Conservation (phyloP, 2,113 vertebrate genomes). For the Vidua macroura region DNA sequence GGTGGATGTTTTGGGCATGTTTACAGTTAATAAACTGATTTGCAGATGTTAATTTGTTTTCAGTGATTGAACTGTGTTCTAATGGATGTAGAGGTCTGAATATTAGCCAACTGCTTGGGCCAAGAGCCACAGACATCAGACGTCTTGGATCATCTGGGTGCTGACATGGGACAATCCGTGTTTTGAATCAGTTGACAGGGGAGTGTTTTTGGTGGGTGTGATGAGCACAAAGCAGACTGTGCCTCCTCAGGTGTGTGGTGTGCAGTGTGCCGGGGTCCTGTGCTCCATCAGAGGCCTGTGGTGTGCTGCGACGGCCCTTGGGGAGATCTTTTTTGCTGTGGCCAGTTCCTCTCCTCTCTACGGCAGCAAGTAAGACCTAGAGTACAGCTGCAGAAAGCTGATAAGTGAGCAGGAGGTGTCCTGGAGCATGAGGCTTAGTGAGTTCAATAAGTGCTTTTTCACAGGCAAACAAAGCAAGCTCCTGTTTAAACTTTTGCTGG, state of each 20-base stretch:
- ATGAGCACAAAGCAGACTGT: background rate
- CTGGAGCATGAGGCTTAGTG: background rate
- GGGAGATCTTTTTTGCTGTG: background rate
- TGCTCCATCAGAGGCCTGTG: background rate
- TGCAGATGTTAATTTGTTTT: background rate
- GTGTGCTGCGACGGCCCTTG: rapidly evolving
- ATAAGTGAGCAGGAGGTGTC: conserved; percentile 44
- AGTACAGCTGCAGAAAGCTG: conserved; percentile 14
- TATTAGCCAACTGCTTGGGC: background rate
- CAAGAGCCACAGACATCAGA: background rate
- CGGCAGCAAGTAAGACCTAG: background rate
- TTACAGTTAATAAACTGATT: background rate
- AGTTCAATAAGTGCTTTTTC: conserved; percentile 4
- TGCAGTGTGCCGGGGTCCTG: background rate
- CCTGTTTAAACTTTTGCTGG: background rate
- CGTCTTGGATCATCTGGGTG: background rate
- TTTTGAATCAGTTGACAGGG: background rate
- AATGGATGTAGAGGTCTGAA: background rate
- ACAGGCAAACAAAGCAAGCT: conserved; percentile 14
- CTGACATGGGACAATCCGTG: background rate
- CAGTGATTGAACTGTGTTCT: background rate
- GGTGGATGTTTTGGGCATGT: background rate
- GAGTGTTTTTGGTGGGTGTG: background rate
- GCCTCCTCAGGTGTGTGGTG: rapidly evolving
- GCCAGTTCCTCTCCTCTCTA: background rate